phyloP scores from a whole-genome alignment of 1,140 invertebrate genomes.

The Cydia amplana region DNA sequence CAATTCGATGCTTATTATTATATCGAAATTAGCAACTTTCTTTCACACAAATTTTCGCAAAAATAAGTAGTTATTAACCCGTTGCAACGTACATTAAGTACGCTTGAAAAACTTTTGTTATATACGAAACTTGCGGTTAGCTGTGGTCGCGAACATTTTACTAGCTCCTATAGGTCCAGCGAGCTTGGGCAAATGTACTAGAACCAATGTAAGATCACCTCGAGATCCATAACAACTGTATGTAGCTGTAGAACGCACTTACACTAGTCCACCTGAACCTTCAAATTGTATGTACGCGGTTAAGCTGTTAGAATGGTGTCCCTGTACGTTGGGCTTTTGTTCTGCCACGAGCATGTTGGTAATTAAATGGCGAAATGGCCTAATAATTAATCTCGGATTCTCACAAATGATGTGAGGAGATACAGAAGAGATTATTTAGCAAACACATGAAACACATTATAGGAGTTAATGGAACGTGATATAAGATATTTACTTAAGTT shows the following conservation, averaged over 20 bases:
- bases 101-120: background rate
- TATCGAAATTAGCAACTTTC: too few relatives aligned
- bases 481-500: too few relatives aligned
- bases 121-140: background rate
- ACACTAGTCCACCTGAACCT: too few relatives aligned
- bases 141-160: background rate
- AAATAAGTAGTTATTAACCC: background rate
- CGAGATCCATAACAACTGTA: too few relatives aligned
- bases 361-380: constrained; percentile 20
- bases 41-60: too few relatives aligned
- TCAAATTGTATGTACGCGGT: background rate
- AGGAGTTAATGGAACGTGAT: too few relatives aligned
- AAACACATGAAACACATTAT: too few relatives aligned
- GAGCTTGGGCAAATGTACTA: too few relatives aligned
- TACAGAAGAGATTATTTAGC: too few relatives aligned
- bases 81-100: background rate
- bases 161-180: background rate
- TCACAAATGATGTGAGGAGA: too few relatives aligned
- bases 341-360: constrained; percentile 23
- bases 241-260: too few relatives aligned
- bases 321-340: background rate
- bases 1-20: too few relatives aligned
- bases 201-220: background rate
- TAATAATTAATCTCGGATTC: constrained; percentile 11
- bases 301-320: background rate